phyloP scores from a whole-genome alignment of 1,140 invertebrate genomes.

The Drepana arcuata region DNA sequence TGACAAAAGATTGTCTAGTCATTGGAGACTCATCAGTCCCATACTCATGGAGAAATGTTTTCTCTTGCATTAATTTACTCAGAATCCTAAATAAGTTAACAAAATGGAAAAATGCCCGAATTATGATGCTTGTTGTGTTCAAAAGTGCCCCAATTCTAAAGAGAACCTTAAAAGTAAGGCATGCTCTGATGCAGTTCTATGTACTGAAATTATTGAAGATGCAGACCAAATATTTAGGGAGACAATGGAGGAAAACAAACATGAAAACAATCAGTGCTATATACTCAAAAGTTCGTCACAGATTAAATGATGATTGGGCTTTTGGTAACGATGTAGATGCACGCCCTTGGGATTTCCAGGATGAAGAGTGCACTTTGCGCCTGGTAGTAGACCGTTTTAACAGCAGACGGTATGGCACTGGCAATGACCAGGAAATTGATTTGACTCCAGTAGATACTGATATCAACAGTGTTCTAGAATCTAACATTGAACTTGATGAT shows the following conservation, averaged over 20 bases:
- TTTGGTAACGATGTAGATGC: conserved; percentile 99
- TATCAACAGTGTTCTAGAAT: conserved; percentile 86
- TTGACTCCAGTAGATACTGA: conserved; percentile 90
- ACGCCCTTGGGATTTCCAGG: conserved; percentile 98
- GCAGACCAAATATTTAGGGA: conserved; percentile 99
- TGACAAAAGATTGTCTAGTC: conserved; percentile 94
- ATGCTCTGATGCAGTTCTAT: conserved; percentile 99
- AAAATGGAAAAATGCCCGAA: conserved; percentile 99
- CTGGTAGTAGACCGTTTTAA: conserved; percentile 97
- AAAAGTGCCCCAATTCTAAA: conserved; percentile 99
- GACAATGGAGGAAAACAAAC: conserved; percentile 99
- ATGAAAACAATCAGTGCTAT: conserved; percentile 99
- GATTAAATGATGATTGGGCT: conserved; percentile 99
- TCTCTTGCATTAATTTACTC: conserved; percentile 97
- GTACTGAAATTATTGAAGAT: conserved; percentile 98
- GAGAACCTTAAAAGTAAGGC: conserved; percentile 93
- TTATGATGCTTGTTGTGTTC: conserved; percentile 99
- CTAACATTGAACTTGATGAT: conserved; percentile 87
- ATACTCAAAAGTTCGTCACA: conserved; percentile 95
- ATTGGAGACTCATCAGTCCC: conserved; percentile 86
- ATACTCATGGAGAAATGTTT: conserved; percentile 98
- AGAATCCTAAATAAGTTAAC: conserved; percentile 98
- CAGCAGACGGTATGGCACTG: conserved; percentile 84
- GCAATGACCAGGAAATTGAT: conserved; percentile 72
- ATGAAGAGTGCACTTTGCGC: conserved; percentile 95